Evolutionary conservation across 2,113 vertebrate genomes (phyloP).

Genomic region (Bos javanicus): DNA sequence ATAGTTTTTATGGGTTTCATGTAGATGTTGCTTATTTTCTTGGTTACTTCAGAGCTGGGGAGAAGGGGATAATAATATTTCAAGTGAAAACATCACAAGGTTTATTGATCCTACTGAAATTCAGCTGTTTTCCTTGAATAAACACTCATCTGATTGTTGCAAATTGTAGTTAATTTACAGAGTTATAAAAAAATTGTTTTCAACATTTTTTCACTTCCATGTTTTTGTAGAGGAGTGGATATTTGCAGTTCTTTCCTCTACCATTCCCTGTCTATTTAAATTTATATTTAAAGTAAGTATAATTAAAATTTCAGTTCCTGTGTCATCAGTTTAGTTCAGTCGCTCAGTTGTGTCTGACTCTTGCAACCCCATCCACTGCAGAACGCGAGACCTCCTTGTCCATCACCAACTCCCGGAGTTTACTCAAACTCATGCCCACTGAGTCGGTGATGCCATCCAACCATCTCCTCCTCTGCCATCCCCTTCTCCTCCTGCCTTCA

Average conservation of each 20-base stretch:
- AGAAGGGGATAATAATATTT: background rate
- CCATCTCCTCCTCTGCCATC: background rate
- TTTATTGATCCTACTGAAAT: background rate
- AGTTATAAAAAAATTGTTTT: background rate
- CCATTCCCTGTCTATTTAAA: background rate
- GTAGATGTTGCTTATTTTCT: background rate
- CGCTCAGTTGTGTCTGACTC: rapidly evolving
- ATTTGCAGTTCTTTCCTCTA: background rate
- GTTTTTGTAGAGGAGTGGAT: background rate
- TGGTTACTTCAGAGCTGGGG: background rate
- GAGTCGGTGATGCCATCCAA: background rate
- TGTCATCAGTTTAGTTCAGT: background rate
- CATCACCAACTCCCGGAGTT: background rate
- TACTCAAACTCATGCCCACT: background rate
- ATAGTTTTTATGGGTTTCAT: background rate
- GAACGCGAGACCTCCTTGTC: background rate
- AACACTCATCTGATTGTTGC: background rate
- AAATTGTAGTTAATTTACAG: background rate
- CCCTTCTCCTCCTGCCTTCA: background rate
- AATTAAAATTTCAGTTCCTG: background rate
- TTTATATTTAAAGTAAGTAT: background rate
- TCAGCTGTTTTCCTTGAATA: background rate
- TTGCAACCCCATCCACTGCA: background rate
- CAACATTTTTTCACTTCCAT: background rate
- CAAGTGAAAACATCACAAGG: background rate